phyloP scores from a whole-genome alignment of 2,113 vertebrate genomes.

The Romanogobio albipinnatus region DNA sequence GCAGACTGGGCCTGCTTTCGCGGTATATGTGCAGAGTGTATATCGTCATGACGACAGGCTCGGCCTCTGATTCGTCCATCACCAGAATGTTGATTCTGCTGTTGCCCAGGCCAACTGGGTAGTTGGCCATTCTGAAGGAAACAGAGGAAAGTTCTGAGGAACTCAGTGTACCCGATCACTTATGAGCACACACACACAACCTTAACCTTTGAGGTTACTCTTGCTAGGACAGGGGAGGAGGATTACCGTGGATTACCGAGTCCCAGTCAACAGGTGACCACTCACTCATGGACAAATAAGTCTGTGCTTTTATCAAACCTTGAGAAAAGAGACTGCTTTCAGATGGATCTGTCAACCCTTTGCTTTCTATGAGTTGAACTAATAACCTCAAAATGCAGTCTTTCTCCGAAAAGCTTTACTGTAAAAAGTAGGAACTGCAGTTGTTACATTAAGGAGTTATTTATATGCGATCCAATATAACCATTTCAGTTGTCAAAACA shows the following conservation, averaged over 20 bases:
- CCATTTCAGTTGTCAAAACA: too few relatives aligned
- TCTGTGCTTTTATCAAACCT: slow-evolving; percentile 24
- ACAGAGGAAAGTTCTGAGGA: slow-evolving; percentile 49
- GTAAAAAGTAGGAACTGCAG: neutral
- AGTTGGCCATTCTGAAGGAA: slow-evolving; percentile 80
- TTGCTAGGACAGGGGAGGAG: neutral
- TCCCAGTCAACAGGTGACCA: slow-evolving; percentile 15
- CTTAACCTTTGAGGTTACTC: neutral
- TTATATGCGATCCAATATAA: too few relatives aligned
- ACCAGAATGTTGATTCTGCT: slow-evolving; percentile 85
- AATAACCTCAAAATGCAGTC: neutral
- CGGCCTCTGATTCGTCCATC: slow-evolving; percentile 69
- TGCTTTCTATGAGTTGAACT: neutral
- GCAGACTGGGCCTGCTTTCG: slow-evolving; percentile 90
- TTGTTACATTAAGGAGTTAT: neutral
- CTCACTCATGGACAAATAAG: neutral
- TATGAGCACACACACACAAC: neutral
- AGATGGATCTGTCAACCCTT: neutral
- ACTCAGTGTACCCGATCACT: slow-evolving; percentile 10
- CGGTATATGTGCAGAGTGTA: slow-evolving; percentile 88
- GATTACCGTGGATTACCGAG: slow-evolving; percentile 31
- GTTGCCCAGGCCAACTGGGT: slow-evolving; percentile 87
- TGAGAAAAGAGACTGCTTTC: slow-evolving; percentile 16
- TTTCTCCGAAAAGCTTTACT: neutral
- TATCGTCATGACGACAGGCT: slow-evolving; percentile 74